phyloP scores from a whole-genome alignment of 23 tunicate genomes.

The Botrylloides violaceus region DNA sequence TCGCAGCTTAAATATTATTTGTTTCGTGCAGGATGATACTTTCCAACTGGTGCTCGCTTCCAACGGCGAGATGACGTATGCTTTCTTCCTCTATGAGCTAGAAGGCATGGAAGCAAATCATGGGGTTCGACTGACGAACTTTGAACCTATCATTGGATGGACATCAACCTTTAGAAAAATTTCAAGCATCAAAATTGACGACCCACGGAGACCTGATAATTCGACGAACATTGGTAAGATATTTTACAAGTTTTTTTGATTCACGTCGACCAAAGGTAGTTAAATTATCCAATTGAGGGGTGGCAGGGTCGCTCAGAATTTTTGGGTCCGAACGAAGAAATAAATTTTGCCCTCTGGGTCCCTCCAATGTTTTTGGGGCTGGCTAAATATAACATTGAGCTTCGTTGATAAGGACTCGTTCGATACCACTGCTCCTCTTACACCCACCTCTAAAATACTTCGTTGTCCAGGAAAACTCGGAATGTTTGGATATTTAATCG shows the following conservation, averaged over 20 bases:
- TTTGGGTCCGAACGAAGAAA: too few species aligned
- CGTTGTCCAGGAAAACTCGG: not conserved
- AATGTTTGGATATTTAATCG: not conserved
- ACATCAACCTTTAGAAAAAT: not conserved
- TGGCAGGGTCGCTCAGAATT: too few species aligned
- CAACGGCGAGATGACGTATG: constrained; percentile 10
- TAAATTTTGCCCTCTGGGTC: too few species aligned
- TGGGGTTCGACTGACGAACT: not conserved
- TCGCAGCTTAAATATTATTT: too few species aligned
- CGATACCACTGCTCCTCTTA: too few species aligned
- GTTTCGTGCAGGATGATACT: constrained; percentile 13
- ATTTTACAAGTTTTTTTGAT: not conserved
- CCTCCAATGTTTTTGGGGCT: too few species aligned
- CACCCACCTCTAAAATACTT: too few species aligned
- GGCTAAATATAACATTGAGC: too few species aligned
- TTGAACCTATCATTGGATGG: constrained; percentile 5
- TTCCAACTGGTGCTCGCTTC: constrained; percentile 33
- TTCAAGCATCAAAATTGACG: not conserved
- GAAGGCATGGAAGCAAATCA: constrained; percentile 15
- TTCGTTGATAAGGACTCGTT: too few species aligned
- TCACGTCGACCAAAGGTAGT: too few species aligned
- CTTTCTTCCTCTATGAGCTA: constrained; percentile 2
- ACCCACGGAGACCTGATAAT: constrained; percentile 14
- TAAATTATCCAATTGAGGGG: too few species aligned
- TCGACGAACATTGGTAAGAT: not conserved